Conservation (phyloP, 2,797 vertebrate genomes). For the Anomalospiza imberbis region DNA sequence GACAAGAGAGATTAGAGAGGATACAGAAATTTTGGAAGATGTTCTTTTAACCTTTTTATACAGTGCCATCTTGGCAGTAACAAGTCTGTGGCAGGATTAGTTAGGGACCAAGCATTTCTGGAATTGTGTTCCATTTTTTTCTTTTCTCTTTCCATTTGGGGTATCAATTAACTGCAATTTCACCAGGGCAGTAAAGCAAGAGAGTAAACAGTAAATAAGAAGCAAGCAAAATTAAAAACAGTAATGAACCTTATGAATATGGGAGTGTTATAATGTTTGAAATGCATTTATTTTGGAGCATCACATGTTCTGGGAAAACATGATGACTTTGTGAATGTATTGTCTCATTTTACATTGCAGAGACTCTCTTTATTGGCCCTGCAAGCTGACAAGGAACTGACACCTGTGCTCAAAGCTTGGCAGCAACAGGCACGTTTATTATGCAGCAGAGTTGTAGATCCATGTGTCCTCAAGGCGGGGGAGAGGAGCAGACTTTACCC, state of each 20-base stretch:
- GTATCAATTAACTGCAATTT: conserved; percentile 57
- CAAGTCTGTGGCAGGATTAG: neutral
- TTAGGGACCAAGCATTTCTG: neutral
- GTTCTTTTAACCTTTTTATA: conserved; percentile 26
- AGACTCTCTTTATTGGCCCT: conserved; percentile 41
- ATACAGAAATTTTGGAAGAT: neutral
- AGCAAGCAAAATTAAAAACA: conserved; percentile 68
- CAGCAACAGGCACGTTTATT: neutral
- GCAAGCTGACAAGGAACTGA: conserved; percentile 43
- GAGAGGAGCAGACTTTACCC: neutral
- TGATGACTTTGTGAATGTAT: conserved; percentile 23
- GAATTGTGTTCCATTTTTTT: neutral
- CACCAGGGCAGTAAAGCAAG: conserved; percentile 43
- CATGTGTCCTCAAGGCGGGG: neutral
- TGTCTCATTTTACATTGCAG: conserved; percentile 55
- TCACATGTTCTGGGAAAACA: conserved; percentile 55
- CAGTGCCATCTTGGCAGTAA: neutral
- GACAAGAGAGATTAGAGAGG: conserved; percentile 23
- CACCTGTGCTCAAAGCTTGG: conserved; percentile 70
- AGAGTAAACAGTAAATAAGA: conserved; percentile 70
- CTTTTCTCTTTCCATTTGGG: conserved; percentile 4
- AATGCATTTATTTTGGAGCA: conserved; percentile 65
- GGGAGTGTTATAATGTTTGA: conserved; percentile 24
- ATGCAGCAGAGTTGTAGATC: neutral
- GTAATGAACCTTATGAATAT: conserved; percentile 64